Evolutionary conservation across 2,797 vertebrate species (phyloP), one percentile per base, ranked within the genome.

Genomic region (Rousettus madagascariensis): DNA sequence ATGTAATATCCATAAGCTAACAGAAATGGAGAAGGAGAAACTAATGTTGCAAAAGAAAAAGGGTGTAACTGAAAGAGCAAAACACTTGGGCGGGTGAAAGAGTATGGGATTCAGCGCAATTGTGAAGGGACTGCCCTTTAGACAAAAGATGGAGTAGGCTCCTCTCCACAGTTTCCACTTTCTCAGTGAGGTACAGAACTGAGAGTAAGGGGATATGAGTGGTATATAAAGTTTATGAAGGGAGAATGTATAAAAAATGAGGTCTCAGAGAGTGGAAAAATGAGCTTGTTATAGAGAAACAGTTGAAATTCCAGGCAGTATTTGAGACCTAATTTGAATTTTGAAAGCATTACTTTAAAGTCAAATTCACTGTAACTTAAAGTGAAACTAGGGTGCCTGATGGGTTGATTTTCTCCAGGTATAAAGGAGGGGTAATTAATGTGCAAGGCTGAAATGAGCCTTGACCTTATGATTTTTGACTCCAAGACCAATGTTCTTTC

Each of bases 311-410:
- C 26, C 49, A 77, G 22, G 8, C 24, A 96, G 24, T 69, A 69
- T 4, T 87, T 87, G 68, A 86, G 28, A 82, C 19, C 13, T 71
- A 69, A 90, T 71, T 88, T 95, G 55, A 66, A 26, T 80, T 90
- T 91, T 16, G 24, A 86, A 38, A 87, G 17, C 22, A 80, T 86
- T 82, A n/a, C 4, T 85, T 95, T 87, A 63, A 92, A 90, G n/a
- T 51, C 38, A 96, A 95, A 93, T 43, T 91, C 30, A 66, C 59
- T 93, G 85, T 87, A 84, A 61, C 72, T 80, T 87, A 75, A 94
- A 94, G 28, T 51, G 57, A 95, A 95, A 69, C 57, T 10, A 96
- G 28, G 20, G 30, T 83, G 1, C 15, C 69, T 66, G 30, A 78
- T 86, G 19, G 15, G 55, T 65, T 89, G 26, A 93, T 90, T 68